phyloP scores from a whole-genome alignment of 2,113 vertebrate species.

The Motacilla tschutschensis region DNA sequence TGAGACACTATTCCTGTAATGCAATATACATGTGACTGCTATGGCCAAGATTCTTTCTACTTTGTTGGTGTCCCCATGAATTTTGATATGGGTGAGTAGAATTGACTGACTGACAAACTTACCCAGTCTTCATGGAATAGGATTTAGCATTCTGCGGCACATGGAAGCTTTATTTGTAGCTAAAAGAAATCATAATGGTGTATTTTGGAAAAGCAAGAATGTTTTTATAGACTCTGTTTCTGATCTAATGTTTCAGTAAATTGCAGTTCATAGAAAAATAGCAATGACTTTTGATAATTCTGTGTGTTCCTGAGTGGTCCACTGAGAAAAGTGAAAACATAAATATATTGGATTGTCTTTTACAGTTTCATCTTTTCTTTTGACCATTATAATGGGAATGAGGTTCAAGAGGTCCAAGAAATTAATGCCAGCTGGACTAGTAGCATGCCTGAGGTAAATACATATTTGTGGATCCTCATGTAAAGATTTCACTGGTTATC shows the following conservation, averaged over 20 bases:
- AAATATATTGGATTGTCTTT: conserved; percentile 26
- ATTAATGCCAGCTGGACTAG: conserved; percentile 87
- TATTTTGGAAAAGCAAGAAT: not conserved
- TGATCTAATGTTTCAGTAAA: not conserved
- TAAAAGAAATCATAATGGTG: not conserved
- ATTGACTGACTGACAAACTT: not conserved
- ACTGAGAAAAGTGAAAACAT: not conserved
- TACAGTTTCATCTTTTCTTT: conserved; percentile 82
- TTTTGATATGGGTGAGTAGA: not conserved
- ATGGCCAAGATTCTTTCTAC: not conserved
- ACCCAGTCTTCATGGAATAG: not conserved
- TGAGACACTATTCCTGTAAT: not conserved
- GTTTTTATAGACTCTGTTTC: not conserved
- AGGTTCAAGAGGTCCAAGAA: conserved; percentile 91
- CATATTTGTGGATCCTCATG: not conserved
- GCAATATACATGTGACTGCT: not conserved
- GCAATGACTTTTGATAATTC: not conserved
- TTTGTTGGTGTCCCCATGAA: not conserved
- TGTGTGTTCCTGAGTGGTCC: not conserved
- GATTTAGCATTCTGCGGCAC: not conserved
- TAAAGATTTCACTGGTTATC: not conserved
- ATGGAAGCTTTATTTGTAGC: not conserved
- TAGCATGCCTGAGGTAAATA: conserved; percentile 85
- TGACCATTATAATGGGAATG: conserved; percentile 88
- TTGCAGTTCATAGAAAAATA: not conserved